These are phyloP conservation scores for Calidris pygmaea DNA, from an alignment of 2,113 vertebrate species.

Conservation along the genomic window DNA sequence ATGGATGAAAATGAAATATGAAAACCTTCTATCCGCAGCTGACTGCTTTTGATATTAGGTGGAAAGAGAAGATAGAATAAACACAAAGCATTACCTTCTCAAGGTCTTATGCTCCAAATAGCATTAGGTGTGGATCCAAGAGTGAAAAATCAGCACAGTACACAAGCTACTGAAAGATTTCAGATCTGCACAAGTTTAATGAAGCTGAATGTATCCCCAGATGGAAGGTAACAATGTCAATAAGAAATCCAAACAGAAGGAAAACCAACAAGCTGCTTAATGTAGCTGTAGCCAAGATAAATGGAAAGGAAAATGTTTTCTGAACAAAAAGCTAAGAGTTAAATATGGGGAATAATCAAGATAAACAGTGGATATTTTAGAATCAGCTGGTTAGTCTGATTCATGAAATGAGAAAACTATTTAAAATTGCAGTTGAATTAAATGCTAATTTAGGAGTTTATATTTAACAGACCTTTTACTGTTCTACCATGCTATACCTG, in stretches of 20 bases:
- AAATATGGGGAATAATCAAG: background rate
- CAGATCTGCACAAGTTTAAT: constrained; percentile 21
- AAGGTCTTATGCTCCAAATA: constrained; percentile 49
- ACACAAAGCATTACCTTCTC: constrained; percentile 36
- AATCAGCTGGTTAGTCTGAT: background rate
- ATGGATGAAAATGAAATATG: background rate
- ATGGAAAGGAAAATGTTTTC: background rate
- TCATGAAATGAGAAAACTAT: background rate
- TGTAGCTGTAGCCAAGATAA: constrained; percentile 2
- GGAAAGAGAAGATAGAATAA: background rate
- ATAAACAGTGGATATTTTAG: background rate
- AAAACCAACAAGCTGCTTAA: constrained; percentile 23
- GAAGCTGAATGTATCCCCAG: constrained; percentile 33
- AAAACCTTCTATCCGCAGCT: background rate
- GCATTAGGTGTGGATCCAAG: constrained; percentile 39
- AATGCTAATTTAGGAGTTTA: background rate
- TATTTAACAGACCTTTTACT: background rate
- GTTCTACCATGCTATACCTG: background rate
- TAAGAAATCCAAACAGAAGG: constrained; percentile 26
- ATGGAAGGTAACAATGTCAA: constrained; percentile 33
- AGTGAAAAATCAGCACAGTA: constrained; percentile 46
- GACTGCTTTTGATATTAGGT: constrained; percentile 36
- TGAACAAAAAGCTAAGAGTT: background rate
- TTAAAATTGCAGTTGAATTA: background rate
- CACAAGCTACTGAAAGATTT: constrained; percentile 28